phyloP scores from a whole-genome alignment of 2,797 vertebrate genomes.

The Lithobates sylvaticus region DNA sequence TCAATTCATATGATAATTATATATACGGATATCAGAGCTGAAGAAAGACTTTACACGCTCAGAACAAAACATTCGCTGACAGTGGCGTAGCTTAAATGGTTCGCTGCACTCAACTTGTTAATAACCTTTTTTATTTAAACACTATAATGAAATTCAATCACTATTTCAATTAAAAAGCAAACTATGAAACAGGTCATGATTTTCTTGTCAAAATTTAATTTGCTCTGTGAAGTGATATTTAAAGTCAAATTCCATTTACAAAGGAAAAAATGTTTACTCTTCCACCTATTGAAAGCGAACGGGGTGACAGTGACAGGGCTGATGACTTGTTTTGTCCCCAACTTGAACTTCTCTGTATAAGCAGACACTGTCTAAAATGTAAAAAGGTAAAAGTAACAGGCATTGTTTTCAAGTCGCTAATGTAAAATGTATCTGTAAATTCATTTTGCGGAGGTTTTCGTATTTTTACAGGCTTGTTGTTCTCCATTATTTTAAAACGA shows the following conservation, averaged over 20 bases:
- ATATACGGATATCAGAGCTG: conserved; percentile 55
- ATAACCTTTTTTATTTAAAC: conserved; percentile 58
- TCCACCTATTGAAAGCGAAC: conserved; percentile 24
- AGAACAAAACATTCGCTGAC: conserved; percentile 60
- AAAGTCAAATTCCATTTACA: conserved; percentile 45
- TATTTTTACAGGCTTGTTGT: too few relatives aligned
- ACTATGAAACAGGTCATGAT: conserved; percentile 56
- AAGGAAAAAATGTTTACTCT: conserved; percentile 28
- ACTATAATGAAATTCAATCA: conserved; percentile 61
- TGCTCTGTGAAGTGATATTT: conserved; percentile 43
- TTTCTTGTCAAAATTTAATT: conserved; percentile 57
- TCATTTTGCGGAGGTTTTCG: too few relatives aligned
- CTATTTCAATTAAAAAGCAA: conserved; percentile 63
- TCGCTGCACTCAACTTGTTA: conserved; percentile 52
- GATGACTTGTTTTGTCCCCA: neutral
- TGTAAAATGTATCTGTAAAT: too few relatives aligned
- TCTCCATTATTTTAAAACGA: too few relatives aligned
- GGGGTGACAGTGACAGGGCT: conserved; percentile 1
- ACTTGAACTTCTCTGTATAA: neutral
- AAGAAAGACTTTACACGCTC: conserved; percentile 56
- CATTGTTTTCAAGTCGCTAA: too few relatives aligned
- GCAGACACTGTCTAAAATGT: neutral
- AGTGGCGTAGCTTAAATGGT: conserved; percentile 56
- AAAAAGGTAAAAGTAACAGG: neutral
- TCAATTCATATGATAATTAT: conserved; percentile 61